Base-by-base conservation (phyloP, 2,797 vertebrate species). In the Diplodus puntazzo region DNA sequence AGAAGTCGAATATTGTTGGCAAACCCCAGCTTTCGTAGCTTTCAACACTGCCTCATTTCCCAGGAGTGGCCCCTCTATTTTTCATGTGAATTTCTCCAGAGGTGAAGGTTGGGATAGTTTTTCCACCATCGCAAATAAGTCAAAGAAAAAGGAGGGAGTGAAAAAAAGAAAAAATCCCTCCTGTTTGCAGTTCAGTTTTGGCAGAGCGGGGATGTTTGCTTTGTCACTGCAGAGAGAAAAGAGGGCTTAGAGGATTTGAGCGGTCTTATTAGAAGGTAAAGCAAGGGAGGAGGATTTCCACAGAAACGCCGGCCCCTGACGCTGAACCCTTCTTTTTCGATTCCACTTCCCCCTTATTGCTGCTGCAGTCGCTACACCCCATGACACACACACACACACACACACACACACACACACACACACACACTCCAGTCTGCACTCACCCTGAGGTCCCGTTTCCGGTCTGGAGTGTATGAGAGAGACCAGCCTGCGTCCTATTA, bases 371-470 rank as follows among this genome's bases (percentile, higher is more conserved):
- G 34, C 58, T 48, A 45, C 34, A 30, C 10, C 66, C 42, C 2
- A n/a, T 17, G 1, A 4, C 9, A 62, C 39, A 46, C 61, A 63
- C 43, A 46, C 62, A n/a, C n/a, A n/a, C n/a, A n/a, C n/a, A n/a
- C n/a, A n/a, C n/a, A n/a, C n/a, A n/a, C n/a, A n/a, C n/a, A n/a
- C n/a, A n/a, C n/a, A n/a, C 14, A 75, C 67, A 50, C 49, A 67
- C 66, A 67, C 66, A 50, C 48, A 68, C 27, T 63, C 65, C 23
- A 50, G 49, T 43, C 27, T 17, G 17, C 45, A 21, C n/a, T 43
- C 27, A 65, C 30, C 85, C 75, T 62, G 42, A 85, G 84, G 70
- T 85, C 77, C 45, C 82, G 78, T 89, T 91, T 91, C 87, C 61
- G 65, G 88, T 89, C 61, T 77, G 59, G 69, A 68, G 54, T 86